Conservation (phyloP, 2,113 vertebrate species). For the Scomber colias region DNA sequence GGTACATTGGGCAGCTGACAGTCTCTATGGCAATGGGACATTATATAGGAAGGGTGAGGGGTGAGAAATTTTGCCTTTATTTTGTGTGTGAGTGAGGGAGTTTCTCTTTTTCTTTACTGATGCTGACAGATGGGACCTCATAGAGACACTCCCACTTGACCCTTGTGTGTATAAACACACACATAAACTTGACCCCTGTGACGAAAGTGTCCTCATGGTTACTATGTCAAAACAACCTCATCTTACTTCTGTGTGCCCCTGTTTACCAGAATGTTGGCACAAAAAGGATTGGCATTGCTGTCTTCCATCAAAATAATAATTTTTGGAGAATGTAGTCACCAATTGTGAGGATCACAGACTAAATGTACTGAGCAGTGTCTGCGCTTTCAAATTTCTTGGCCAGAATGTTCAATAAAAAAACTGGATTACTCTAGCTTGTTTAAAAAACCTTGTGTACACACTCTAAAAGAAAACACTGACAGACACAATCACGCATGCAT, state of each 20-base stretch:
- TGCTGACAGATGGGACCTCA: constrained; percentile 68
- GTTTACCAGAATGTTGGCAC: background rate
- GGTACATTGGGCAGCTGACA: constrained; percentile 68
- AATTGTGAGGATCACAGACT: background rate
- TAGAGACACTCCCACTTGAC: constrained; percentile 44
- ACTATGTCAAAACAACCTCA: background rate
- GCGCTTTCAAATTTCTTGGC: too few relatives aligned
- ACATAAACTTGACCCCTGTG: constrained; percentile 15
- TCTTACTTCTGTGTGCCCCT: background rate
- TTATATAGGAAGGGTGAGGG: constrained; percentile 76
- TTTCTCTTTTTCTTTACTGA: constrained; percentile 38
- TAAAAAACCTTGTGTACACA: background rate
- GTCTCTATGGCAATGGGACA: constrained; percentile 84
- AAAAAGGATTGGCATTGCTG: too few relatives aligned
- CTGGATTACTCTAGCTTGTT: too few relatives aligned
- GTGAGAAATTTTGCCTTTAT: constrained; percentile 72
- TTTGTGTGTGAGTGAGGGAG: constrained; percentile 14
- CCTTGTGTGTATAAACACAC: constrained; percentile 23
- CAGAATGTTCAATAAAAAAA: background rate
- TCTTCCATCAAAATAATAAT: background rate
- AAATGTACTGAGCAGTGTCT: background rate
- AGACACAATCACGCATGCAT: too few relatives aligned
- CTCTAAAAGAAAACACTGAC: background rate
- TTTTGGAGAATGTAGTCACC: background rate
- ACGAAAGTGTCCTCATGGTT: constrained; percentile 2